Evolutionary conservation across 1,140 invertebrate genomes (phyloP), one percentile per base, ranked within the genome.

Genomic region (Parapsyche elsis): DNA sequence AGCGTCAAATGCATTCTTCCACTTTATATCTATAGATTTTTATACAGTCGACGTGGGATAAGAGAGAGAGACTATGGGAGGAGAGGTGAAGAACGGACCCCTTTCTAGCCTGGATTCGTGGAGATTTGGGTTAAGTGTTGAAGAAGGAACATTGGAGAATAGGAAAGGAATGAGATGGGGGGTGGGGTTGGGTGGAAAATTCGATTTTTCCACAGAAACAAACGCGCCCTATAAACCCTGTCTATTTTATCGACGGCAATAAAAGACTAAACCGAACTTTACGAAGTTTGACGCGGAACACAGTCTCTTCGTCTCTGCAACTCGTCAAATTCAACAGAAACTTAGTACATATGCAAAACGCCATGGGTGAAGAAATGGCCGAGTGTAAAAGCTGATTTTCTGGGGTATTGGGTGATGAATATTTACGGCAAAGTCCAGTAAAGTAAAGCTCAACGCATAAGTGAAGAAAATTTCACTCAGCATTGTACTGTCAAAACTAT

Each of bases 331-430:
- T 53, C 49, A 38, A 38, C 30, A 7, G 7, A 38, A 38, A 38
- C 30, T 38, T 38, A 1, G 30, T 38, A 38, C 30, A 7, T 38
- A 4, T 7, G 30, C 30, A 38, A 7, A 38, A 38, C 30, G 30
- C 2, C 7, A 7, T 7, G 30, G 30, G 79, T 70, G 76, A 67
- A 67, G 61, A 64, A 75, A 81, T 76, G 80, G 80, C 64, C 30
- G 77, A 59, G 75, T 67, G 75, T 78, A 71, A 81, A 81, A 81
- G 78, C 78, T 75, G 80, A 81, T 78, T 81, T 81, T 81, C 67
- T 70, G 64, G n/a, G n/a, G n/a, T n/a, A n/a, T n/a, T n/a, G n/a
- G n/a, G n/a, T n/a, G n/a, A n/a, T n/a, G n/a, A n/a, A n/a, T n/a
- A n/a, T n/a, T n/a, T n/a, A n/a, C n/a, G n/a, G n/a, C n/a, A n/a